Percentiles rank a stretch among this genome's conserved stretches.
Conservation (phyloP, 2,113 vertebrate genomes). For the Cyanoramphus novaezelandiae region DNA sequence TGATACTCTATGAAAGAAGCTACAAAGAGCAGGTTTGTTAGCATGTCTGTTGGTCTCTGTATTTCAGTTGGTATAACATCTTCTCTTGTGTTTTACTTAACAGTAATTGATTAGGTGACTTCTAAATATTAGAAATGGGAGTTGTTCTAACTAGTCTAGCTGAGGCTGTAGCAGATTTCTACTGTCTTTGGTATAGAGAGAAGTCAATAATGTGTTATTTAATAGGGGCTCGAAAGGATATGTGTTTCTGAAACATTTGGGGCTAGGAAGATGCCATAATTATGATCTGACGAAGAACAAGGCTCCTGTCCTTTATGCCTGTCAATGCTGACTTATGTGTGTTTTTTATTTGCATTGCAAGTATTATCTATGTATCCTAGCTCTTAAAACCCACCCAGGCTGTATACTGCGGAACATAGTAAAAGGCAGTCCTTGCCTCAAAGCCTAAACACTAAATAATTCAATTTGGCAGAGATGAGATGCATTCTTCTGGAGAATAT, state of each 20-base stretch:
- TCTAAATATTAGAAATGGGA: not conserved
- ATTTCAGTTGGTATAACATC: not conserved
- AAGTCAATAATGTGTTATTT: not conserved
- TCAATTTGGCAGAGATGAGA: not conserved
- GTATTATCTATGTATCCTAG: not conserved
- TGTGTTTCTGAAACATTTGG: not conserved
- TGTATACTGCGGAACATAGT: not conserved
- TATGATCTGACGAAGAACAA: not conserved
- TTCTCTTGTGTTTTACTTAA: not conserved
- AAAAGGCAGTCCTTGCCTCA: not conserved
- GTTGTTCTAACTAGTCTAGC: not conserved
- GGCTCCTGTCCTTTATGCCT: not conserved
- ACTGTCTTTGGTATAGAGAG: not conserved
- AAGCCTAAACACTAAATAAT: not conserved
- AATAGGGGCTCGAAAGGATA: not conserved
- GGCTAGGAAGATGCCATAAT: not conserved
- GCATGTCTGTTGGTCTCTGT: not conserved
- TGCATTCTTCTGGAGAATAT: not conserved
- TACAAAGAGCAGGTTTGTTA: not conserved
- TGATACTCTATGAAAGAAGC: not conserved
- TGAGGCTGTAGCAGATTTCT: not conserved
- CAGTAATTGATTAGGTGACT: not conserved
- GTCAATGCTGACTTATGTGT: accelerated
- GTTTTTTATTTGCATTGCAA: not conserved
- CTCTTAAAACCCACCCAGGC: not conserved